These are phyloP conservation scores for Eurytoma californica DNA, from an alignment of 2,888 invertebrate species.

Conservation along the genomic window DNA sequence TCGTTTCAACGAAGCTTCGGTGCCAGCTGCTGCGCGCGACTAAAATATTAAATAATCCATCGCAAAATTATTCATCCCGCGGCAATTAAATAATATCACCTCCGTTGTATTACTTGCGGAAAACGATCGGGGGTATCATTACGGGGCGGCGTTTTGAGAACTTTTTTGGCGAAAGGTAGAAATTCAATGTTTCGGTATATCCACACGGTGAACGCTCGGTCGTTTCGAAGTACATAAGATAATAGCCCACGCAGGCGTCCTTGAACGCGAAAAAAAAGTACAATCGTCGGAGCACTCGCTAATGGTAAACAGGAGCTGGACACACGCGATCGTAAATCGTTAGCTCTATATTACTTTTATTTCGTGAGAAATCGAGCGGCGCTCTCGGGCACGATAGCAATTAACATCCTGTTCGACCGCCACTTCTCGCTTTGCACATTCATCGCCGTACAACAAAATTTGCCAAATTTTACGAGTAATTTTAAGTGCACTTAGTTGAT, in stretches of 20 bases:
- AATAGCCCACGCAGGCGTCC: constrained; percentile 19
- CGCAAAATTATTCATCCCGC: too few species aligned
- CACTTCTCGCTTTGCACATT: background rate
- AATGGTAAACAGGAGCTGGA: background rate
- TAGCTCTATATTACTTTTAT: constrained; percentile 20
- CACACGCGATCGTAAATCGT: constrained; percentile 33
- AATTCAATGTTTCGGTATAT: constrained; percentile 3
- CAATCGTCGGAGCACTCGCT: constrained; percentile 2
- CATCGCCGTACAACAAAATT: too few species aligned
- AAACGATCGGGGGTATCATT: background rate
- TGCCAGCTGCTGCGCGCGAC: too few species aligned
- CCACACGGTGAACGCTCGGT: constrained; percentile 10
- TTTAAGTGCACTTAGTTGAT: too few species aligned
- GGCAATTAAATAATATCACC: background rate
- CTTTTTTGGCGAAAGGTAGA: background rate
- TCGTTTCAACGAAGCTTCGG: too few species aligned
- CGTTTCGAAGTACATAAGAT: constrained; percentile 29
- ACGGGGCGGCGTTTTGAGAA: background rate
- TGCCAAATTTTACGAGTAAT: too few species aligned
- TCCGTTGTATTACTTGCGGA: background rate
- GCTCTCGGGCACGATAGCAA: constrained; percentile 3
- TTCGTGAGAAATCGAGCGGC: constrained; percentile 20
- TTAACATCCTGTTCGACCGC: constrained; percentile 7
- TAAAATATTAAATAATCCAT: background rate
- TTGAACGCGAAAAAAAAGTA: constrained; percentile 4